These are phyloP conservation scores for Drepana arcuata DNA, from an alignment of 1,140 invertebrate species.

Conservation along the genomic window DNA sequence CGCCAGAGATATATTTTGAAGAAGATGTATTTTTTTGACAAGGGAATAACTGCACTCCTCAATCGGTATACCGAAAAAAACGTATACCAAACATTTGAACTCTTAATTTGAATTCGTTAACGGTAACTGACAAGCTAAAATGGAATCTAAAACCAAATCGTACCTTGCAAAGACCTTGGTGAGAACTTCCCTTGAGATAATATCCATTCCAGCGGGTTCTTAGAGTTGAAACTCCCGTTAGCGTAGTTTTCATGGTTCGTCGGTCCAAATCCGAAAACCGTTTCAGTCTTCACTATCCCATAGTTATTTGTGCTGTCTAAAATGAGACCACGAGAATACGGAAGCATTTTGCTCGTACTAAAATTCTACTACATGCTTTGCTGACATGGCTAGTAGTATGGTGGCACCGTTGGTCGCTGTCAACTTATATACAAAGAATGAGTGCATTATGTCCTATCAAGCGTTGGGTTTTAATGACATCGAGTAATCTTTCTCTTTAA, in stretches of 20 bases:
- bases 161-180: conserved; percentile 26
- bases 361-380: neutral
- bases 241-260: conserved; percentile 16
- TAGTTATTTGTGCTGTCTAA: conserved; percentile 37
- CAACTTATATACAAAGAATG: conserved; percentile 2
- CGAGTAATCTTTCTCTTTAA: neutral
- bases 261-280: conserved; percentile 28
- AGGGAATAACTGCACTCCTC: no score
- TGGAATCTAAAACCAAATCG: no score
- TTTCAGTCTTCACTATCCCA: conserved; percentile 40
- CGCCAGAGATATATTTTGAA: no score
- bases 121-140: no score
- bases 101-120: no score
- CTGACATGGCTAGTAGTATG: no score
- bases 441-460: conserved; percentile 12
- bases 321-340: conserved; percentile 31
- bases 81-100: no score
- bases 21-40: no score
- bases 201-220: conserved; percentile 29
- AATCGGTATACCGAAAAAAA: no score
- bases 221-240: conserved; percentile 19
- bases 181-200: conserved; percentile 23
- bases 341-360: conserved; percentile 20
- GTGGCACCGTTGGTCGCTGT: neutral
- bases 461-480: conserved; percentile 11